These are phyloP conservation scores for Heterohyrax brucei DNA, from an alignment of 2,797 vertebrate species.

Conservation along the genomic window DNA sequence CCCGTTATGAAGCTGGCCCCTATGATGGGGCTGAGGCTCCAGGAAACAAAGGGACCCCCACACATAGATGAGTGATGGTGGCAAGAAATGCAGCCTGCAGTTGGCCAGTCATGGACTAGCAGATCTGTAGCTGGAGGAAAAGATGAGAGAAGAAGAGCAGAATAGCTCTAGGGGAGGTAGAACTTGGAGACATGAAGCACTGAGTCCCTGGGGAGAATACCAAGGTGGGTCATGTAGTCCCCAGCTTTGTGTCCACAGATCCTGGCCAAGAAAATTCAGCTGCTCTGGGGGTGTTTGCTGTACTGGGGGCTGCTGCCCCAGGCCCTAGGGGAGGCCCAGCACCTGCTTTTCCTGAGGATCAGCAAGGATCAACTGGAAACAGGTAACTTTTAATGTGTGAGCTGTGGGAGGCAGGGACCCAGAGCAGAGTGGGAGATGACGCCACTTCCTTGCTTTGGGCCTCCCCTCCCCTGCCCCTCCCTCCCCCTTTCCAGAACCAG, in stretches of 20 bases:
- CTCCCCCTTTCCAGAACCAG: background rate
- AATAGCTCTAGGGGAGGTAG: background rate
- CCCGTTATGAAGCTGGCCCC: background rate
- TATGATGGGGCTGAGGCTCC: accelerated
- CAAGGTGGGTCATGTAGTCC: background rate
- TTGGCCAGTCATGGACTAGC: background rate
- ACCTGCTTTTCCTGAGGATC: background rate
- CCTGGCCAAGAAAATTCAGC: slow-evolving; percentile 23
- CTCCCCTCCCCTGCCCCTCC: background rate
- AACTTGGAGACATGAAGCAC: background rate
- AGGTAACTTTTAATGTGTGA: background rate
- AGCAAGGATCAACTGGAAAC: background rate
- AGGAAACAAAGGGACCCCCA: background rate
- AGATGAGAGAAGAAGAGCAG: background rate
- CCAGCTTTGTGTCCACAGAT: slow-evolving; percentile 11
- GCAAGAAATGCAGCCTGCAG: background rate
- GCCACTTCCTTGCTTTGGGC: background rate
- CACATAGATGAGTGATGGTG: background rate
- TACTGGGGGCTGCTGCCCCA: slow-evolving; percentile 63
- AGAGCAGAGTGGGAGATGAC: accelerated
- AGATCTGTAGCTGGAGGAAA: background rate
- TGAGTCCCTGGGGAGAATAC: background rate
- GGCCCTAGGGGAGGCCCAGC: background rate
- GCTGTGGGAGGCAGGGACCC: background rate
- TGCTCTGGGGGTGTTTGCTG: slow-evolving; percentile 58